Base-by-base conservation (phyloP, 30 jellyfish, hydroid and myxozoan genomes). In the Cassiopea xamachana region DNA sequence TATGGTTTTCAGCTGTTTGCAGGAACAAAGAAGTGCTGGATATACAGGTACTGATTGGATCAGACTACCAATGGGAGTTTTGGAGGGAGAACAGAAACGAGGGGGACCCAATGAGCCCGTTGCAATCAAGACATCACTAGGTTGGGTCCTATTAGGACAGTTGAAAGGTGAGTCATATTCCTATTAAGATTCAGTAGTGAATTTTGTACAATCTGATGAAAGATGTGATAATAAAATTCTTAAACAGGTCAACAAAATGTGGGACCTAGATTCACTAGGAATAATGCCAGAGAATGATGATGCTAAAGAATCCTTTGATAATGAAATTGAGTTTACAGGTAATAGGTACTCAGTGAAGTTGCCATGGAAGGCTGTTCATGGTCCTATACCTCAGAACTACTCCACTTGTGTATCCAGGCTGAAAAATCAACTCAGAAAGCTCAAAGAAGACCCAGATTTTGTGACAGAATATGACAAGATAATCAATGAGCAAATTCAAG, bases 301-400 rank as follows among this genome's bases (percentile, higher is more conserved):
- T 2, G 14, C 64, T 55, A 55, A 55, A 10, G 64, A 55, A 55
- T 55, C 64, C 12, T 55, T 55, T 55, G 64, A 59, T 80, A 80
- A 80, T 68, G 61, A 80, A 49, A 62, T 80, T 60, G 68, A 9
- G 12, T 80, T 80, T 47, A 80, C 89, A 60, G 89, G 89, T 44
- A 48, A 46, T 61, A 68, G 91, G 75, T 83, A 83, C 46, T 7
- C 61, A n/a, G 89, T 48, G 16, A 17, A 43, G 39, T 80, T 80
- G 60, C 89, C 89, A 59, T 80, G 89, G 89, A 80, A 80, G 69
- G 89, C 61, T 16, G 89, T 80, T 46, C 79, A 80, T 39, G 89
- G 89, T 6, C 80, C 79, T 17, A n/a, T 80, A 8, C 89, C 76
- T 17, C 18, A 19, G 19, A 80, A 80, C 50, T 80, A 80, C 46